phyloP scores from a whole-genome alignment of 1,140 invertebrate species.

The Cecropterus lyciades region DNA sequence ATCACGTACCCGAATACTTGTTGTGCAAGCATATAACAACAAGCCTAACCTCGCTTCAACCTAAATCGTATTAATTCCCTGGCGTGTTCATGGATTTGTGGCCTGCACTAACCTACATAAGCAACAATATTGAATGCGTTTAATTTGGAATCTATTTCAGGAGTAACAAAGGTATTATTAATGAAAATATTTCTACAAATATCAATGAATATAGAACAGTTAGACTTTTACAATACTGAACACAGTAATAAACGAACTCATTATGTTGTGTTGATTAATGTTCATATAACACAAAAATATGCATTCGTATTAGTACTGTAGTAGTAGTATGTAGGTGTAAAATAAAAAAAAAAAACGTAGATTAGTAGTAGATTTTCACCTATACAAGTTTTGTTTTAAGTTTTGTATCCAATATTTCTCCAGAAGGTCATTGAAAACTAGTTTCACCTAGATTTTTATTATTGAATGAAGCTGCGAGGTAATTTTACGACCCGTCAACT shows the following conservation, averaged over 20 bases:
- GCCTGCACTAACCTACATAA: conserved; percentile 1
- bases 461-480: conserved; percentile 7
- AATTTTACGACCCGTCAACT: conserved; percentile 8
- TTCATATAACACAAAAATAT: not conserved
- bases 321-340: no score
- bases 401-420: not conserved
- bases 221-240: not conserved
- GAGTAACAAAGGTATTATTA: conserved; percentile 1
- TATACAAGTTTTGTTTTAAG: not conserved
- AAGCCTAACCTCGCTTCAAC: conserved; percentile 3
- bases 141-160: conserved; percentile 21
- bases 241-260: not conserved
- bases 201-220: not conserved
- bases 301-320: no score
- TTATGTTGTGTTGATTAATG: not conserved
- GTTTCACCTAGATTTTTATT: conserved; percentile 5
- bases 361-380: not conserved
- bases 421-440: not conserved
- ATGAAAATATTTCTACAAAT: conserved; percentile 8
- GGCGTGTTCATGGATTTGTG: conserved; percentile 4
- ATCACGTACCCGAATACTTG: not conserved
- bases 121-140: conserved; percentile 15
- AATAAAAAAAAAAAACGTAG: not conserved
- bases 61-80: conserved; percentile 23
- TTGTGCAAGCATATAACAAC: not conserved